Conservation (phyloP, 2,113 vertebrate genomes). For the Chloropsis cyanopogon region DNA sequence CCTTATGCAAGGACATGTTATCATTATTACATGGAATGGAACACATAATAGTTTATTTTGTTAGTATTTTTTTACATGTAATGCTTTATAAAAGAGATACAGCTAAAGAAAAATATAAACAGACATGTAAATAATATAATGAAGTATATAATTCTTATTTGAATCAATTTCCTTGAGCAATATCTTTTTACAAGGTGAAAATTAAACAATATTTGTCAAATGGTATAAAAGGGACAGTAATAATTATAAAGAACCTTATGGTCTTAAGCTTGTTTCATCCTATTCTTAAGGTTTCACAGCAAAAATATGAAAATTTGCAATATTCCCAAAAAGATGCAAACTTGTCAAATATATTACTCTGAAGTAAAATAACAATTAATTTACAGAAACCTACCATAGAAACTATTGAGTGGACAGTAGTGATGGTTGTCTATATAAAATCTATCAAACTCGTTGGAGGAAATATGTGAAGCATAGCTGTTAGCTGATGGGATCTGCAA, state of each 20-base stretch:
- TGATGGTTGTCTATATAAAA: slow-evolving; percentile 69
- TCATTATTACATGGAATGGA: neutral
- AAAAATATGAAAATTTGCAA: slow-evolving; percentile 48
- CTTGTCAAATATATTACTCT: slow-evolving; percentile 63
- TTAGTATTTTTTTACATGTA: neutral
- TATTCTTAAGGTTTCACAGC: slow-evolving; percentile 29
- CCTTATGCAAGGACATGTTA: neutral
- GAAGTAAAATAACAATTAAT: slow-evolving; percentile 45
- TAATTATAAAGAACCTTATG: neutral
- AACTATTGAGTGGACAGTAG: slow-evolving; percentile 49
- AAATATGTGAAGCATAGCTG: slow-evolving; percentile 33
- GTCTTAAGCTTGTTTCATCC: neutral
- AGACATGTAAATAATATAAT: neutral
- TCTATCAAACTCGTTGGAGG: slow-evolving; percentile 67
- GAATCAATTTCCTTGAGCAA: slow-evolving; percentile 22
- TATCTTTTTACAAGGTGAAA: slow-evolving; percentile 41
- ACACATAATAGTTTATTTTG: neutral
- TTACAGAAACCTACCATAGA: slow-evolving; percentile 26
- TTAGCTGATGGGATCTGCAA: slow-evolving; percentile 15
- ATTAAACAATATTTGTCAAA: neutral
- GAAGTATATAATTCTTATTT: neutral
- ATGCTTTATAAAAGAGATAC: slow-evolving; percentile 27
- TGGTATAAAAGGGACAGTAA: slow-evolving; percentile 41
- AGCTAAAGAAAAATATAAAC: neutral
- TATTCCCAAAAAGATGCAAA: slow-evolving; percentile 52